phyloP scores from a whole-genome alignment of 2,888 invertebrate species.

The Cordilura impudica region DNA sequence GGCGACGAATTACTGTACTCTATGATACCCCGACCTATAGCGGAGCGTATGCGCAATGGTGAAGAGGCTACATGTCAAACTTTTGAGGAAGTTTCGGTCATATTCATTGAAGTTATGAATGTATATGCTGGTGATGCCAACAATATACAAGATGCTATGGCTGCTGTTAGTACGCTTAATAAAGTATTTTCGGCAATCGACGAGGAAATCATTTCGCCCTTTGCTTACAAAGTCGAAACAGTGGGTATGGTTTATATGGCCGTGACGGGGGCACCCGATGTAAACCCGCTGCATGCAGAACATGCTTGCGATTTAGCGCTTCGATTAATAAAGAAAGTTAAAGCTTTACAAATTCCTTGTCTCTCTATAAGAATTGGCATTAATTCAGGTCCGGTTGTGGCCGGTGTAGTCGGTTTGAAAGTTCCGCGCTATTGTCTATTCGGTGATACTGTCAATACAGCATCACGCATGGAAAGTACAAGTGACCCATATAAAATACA shows the following conservation, averaged over 20 bases:
- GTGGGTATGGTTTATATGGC: conserved; percentile 95
- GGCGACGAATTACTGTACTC: conserved; percentile 93
- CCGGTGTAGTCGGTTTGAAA: conserved; percentile 91
- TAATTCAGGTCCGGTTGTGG: conserved; percentile 92
- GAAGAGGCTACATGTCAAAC: conserved; percentile 89
- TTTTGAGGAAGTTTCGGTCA: conserved; percentile 78
- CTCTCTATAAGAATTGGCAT: conserved; percentile 83
- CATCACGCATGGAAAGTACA: conserved; percentile 90
- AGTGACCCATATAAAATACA: conserved; percentile 85
- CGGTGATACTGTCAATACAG: conserved; percentile 94
- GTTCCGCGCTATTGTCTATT: conserved; percentile 91
- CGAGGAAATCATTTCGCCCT: conserved; percentile 87
- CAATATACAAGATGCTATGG: conserved; percentile 82
- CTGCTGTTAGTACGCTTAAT: conserved; percentile 90
- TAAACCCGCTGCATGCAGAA: conserved; percentile 85
- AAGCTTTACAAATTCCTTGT: conserved; percentile 82
- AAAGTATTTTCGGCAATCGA: conserved; percentile 92
- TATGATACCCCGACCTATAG: conserved; percentile 93
- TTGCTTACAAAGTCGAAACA: conserved; percentile 96
- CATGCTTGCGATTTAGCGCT: conserved; percentile 88
- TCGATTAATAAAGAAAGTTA: conserved; percentile 84
- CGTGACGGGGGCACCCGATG: conserved; percentile 92
- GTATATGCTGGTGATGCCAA: conserved; percentile 72
- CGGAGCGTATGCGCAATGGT: conserved; percentile 87
- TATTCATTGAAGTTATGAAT: conserved; percentile 76